Base-by-base conservation (phyloP, 1,140 invertebrate species). In the Matsumurasca onukii region DNA sequence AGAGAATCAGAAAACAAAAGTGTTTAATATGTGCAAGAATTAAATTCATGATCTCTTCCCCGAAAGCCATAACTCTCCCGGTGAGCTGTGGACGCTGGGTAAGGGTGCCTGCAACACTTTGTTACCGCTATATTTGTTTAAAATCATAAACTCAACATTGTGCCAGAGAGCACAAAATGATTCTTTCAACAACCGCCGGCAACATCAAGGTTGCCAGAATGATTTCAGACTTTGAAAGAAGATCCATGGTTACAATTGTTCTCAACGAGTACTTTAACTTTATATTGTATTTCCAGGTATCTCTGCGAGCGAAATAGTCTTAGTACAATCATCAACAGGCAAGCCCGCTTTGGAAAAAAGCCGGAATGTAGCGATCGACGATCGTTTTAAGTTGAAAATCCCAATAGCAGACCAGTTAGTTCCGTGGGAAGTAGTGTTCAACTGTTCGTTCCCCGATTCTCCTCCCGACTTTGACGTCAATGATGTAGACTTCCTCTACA, bases 211-310 rank as follows among this genome's bases (percentile, higher is more conserved):
- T n/a, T n/a, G n/a, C n/a, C n/a, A n/a, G n/a, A n/a, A n/a, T n/a
- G n/a, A n/a, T n/a, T n/a, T n/a, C n/a, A n/a, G n/a, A n/a, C n/a
- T n/a, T n/a, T n/a, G n/a, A 13, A 59, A 59, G 55, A 59, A 59
- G 55, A 59, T 25, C 55, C 2, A 2, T 15, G 25, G 22, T 9
- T n/a, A n/a, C n/a, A 5, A 59, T 9, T 59, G n/a, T 5, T 39
- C 3, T 29, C 55, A 27, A 27, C 55, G 30, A n/a, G 30, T 59
- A 45, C 39, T 65, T 65, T 65, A 65, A 65, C 62, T 45, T 65
- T 20, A 27, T 39, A 45, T 65, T 65, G 62, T 65, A 65, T 65
- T 65, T 65, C 25, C 62, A 65, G 62, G 62, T 65, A 65, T 65
- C 27, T 65, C 34, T 65, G 62, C 31, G 5, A 45, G 62, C 9